A percentile compares a stretch with the other conserved stretches of the same genome.
phyloP scores from a whole-genome alignment of 2,797 vertebrate genomes.

The Sebastes glaucus region DNA sequence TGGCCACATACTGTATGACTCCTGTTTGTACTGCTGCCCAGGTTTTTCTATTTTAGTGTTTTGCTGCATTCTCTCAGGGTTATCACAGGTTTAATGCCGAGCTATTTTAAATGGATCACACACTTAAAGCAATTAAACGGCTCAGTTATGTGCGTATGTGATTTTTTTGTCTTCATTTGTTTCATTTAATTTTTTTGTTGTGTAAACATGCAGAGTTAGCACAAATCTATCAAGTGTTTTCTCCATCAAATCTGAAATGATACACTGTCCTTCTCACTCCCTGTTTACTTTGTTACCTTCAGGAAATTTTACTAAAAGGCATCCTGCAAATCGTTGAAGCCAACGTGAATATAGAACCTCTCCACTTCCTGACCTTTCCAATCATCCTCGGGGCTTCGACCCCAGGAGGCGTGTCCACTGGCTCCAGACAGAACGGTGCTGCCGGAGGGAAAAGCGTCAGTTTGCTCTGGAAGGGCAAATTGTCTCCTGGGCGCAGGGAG shows the following conservation, averaged over 20 bases:
- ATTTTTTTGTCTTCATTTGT: neutral
- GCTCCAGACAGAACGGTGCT: slow-evolving; percentile 76
- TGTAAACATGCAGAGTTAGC: neutral
- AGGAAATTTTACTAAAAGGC: slow-evolving; percentile 93
- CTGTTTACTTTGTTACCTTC: slow-evolving; percentile 15
- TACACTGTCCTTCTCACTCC: neutral
- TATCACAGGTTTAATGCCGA: neutral
- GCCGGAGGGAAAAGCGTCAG: slow-evolving; percentile 78
- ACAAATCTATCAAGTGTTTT: neutral
- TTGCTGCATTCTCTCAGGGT: neutral
- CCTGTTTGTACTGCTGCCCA: neutral
- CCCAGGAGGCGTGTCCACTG: slow-evolving; percentile 60
- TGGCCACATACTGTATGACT: neutral
- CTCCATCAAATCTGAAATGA: neutral
- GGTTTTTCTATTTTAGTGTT: neutral
- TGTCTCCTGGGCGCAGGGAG: slow-evolving; percentile 83
- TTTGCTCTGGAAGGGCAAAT: slow-evolving; percentile 83
- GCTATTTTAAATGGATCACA: neutral
- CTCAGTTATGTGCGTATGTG: neutral
- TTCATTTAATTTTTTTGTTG: neutral
- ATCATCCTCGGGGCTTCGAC: slow-evolving; percentile 68
- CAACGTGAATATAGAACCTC: slow-evolving; percentile 86
- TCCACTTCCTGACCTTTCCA: slow-evolving; percentile 92
- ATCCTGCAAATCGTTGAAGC: slow-evolving; percentile 90
- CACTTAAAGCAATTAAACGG: neutral